Conservation (phyloP, 2,797 vertebrate genomes). For the Chaenodraco wilsoni region DNA sequence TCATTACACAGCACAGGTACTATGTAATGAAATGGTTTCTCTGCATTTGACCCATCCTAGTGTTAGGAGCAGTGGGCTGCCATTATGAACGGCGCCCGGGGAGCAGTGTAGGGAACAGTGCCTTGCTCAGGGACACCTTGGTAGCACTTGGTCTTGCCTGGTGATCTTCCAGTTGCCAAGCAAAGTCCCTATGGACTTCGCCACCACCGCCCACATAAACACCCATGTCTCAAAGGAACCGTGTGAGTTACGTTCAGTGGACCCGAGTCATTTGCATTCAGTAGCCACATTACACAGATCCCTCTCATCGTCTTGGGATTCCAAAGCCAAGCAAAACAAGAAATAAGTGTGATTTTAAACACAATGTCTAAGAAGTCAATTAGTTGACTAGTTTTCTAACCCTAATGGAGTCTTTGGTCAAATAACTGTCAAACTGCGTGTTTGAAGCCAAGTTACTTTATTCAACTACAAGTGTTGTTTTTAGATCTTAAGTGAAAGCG, state of each 20-base stretch:
- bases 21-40: no score
- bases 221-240: constrained; percentile 5
- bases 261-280: constrained; percentile 44
- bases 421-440: constrained; percentile 3
- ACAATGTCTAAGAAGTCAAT: neutral
- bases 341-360: constrained; percentile 1
- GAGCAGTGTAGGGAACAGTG: no score
- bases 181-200: no score
- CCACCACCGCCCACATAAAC: constrained; percentile 15
- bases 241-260: constrained; percentile 20
- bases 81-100: no score
- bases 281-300: constrained; percentile 31
- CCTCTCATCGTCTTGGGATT: constrained; percentile 5
- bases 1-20: no score
- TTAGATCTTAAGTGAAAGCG: neutral
- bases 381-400: neutral
- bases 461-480: neutral
- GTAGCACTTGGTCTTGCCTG: no score
- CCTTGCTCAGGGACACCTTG: no score
- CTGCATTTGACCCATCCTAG: no score
- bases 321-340: neutral
- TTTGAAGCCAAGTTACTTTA: neutral
- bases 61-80: no score
- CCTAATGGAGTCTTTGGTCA: constrained; percentile 19
- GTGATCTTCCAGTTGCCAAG: no score